Evolutionary conservation across 1,140 invertebrate species (phyloP).

Genomic region (Phymorhynchus buccinoides): DNA sequence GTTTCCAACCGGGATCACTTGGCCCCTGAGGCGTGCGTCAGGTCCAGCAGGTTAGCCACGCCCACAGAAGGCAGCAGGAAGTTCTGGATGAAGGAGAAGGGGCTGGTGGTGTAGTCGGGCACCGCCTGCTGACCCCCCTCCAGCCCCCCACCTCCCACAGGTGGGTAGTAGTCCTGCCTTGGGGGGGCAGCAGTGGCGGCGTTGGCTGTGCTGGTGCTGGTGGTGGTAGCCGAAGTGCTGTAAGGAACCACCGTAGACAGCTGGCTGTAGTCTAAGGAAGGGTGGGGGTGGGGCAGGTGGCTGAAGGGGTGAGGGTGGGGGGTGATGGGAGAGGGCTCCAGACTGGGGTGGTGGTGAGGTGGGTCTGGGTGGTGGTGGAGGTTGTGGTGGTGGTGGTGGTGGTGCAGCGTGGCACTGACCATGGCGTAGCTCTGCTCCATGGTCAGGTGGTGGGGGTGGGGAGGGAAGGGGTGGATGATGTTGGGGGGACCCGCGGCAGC

Average conservation of each 20-base stretch:
- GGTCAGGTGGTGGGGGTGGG: constrained; percentile 29
- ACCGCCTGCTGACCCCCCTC: constrained; percentile 20
- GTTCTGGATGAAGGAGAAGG: constrained; percentile 45
- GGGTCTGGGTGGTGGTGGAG: constrained; percentile 23
- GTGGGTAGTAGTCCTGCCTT: neutral
- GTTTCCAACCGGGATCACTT: no score
- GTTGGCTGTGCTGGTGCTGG: neutral
- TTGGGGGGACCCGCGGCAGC: neutral
- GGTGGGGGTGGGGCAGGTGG: neutral
- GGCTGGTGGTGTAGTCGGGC: constrained; percentile 35
- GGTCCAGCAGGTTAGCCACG: constrained; percentile 41
- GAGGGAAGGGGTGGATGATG: constrained; percentile 2
- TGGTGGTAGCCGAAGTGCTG: neutral
- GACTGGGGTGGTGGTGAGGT: neutral
- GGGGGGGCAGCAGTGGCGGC: neutral
- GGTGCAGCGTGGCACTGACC: constrained; percentile 32
- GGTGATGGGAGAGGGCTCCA: neutral
- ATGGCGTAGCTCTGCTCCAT: constrained; percentile 36
- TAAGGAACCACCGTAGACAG: neutral
- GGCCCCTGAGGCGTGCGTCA: constrained; percentile 36
- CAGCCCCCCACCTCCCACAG: constrained; percentile 18
- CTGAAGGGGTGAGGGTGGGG: neutral
- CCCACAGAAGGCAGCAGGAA: constrained; percentile 40
- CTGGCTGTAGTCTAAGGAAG: neutral
- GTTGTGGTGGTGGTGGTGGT: constrained; percentile 30